A percentile compares a stretch with the other conserved stretches of the same genome.
Conservation (phyloP, 2,113 vertebrate species). For the Pangasianodon gigas region DNA sequence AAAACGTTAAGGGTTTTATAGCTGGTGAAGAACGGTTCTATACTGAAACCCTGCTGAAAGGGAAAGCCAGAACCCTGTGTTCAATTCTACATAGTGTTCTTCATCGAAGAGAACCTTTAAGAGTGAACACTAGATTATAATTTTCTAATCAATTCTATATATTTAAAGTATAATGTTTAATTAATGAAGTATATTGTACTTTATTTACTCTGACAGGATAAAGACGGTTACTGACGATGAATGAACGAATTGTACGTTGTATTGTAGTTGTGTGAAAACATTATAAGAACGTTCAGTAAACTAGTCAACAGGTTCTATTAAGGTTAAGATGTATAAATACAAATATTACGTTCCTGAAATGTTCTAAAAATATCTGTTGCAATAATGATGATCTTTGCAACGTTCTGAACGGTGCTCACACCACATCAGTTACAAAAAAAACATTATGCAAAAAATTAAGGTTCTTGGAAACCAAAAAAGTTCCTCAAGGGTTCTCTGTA, state of each 20-base stretch:
- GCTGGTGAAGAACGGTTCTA: not conserved
- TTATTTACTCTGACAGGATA: not conserved
- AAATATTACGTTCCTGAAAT: not conserved
- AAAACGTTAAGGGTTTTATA: not conserved
- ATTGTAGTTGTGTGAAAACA: not conserved
- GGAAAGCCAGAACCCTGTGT: not conserved
- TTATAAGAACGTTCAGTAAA: not conserved
- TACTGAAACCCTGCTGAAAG: too few species aligned
- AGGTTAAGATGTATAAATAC: not conserved
- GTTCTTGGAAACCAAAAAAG: too few species aligned
- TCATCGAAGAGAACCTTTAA: not conserved
- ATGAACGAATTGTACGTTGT: not conserved
- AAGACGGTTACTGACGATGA: not conserved
- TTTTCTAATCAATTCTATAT: not conserved
- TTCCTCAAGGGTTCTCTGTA: not conserved
- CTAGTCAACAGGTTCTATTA: not conserved
- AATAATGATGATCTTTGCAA: not conserved
- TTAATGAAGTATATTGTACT: not conserved
- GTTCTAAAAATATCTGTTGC: not conserved
- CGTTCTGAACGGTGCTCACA: not conserved
- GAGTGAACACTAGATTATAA: not conserved
- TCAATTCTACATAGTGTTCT: not conserved
- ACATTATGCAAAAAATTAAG: too few species aligned
- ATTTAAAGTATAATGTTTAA: not conserved
- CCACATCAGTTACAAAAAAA: not conserved